Conservation (phyloP, 2,797 vertebrate species). For the Sphenodon punctatus region DNA sequence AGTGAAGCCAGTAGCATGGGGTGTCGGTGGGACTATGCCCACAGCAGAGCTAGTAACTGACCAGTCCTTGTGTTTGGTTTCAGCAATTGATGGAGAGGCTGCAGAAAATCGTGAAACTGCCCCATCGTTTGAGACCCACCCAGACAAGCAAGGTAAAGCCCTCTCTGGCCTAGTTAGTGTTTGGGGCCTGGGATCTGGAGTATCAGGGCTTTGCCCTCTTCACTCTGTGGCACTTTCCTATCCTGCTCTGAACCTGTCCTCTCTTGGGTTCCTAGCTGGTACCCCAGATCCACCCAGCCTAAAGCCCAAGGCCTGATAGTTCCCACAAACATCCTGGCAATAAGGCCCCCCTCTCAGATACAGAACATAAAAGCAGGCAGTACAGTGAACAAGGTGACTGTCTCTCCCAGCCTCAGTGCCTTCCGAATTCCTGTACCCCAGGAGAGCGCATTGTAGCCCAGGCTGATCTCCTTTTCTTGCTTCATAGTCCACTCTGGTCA, state of each 20-base stretch:
- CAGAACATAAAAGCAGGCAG: not conserved
- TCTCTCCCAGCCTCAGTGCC: too few species aligned
- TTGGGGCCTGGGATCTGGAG: fast-evolving
- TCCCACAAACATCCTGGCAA: not conserved
- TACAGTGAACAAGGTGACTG: not conserved
- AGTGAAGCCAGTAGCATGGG: too few species aligned
- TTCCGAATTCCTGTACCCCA: too few species aligned
- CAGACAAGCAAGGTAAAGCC: constrained; percentile 90
- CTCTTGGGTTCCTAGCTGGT: not conserved
- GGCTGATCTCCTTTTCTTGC: too few species aligned
- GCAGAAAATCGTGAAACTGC: constrained; percentile 87
- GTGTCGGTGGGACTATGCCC: too few species aligned
- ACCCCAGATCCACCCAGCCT: not conserved
- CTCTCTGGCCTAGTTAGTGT: too few species aligned
- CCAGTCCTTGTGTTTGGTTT: not conserved
- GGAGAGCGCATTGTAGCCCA: too few species aligned
- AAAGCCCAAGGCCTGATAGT: not conserved
- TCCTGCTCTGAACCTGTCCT: fast-evolving
- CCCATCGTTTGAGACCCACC: constrained; percentile 84
- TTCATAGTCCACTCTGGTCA: too few species aligned
- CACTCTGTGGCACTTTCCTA: fast-evolving
- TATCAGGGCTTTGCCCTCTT: not conserved
- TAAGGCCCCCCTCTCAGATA: not conserved
- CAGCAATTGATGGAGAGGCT: constrained; percentile 93
- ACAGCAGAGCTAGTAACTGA: too few species aligned